Evolutionary conservation across 2,888 invertebrate species (phyloP), one percentile per base, ranked within the genome.

Genomic region (Pandemis corylana): DNA sequence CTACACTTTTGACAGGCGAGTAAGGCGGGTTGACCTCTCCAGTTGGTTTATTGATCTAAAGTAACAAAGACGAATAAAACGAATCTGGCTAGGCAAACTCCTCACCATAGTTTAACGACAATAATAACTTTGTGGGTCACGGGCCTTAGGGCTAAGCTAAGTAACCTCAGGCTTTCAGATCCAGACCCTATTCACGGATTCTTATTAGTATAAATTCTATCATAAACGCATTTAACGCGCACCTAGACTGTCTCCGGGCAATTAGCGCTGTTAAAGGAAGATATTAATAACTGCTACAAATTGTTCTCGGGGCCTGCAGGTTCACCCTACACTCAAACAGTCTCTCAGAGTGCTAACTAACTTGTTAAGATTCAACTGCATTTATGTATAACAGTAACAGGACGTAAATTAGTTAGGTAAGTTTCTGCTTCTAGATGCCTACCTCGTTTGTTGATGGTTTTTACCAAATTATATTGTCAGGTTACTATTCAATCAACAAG

Each of bases 101-200:
- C 15, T 79, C 56, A 20, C 44, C 4, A 10, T 13, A 15, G 75
- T 80, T 77, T 78, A 77, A 79, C 76, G 79, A 78, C 76, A 76
- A 71, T 71, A 70, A 77, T 78, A 79, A 78, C 76, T 78, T 79
- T 20, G 9, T 56, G 56, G 56, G 15, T 9, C 56, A 15, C 20
- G 20, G 56, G 20, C 71, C 46, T 46, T 12, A 20, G 12, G 68
- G 12, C 10, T n/a, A 13, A 10, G 0, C 15, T 15, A 42, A 12
- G 6, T 53, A n/a, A 41, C 66, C 66, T 12, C 20, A 0, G n/a
- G 66, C 36, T 51, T 66, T 65, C 20, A 41, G n/a, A 36, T 42
- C 7, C 20, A 41, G n/a, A 36, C 15, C 13, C 49, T n/a, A 56
- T 36, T 66, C 51, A 51, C n/a, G 6, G 12, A 20, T 64, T 64